Conservation (phyloP, 2,113 vertebrate species). For the Todiramphus chloris region DNA sequence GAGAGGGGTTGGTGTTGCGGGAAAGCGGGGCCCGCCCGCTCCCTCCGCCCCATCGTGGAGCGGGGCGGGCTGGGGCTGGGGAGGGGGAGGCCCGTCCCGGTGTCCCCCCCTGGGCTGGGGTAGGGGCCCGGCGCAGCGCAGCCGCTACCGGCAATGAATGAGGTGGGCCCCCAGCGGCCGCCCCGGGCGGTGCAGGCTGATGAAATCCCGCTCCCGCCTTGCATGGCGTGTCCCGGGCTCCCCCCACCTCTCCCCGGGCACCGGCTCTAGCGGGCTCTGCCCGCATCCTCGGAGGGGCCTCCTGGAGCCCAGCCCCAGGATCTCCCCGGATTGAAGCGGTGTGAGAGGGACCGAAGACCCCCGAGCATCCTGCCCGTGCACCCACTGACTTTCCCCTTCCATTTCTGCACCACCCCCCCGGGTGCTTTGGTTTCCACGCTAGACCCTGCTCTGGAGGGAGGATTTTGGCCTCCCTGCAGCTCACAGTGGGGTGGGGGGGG, state of each 20-base stretch:
- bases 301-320: accelerated
- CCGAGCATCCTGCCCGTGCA: neutral
- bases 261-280: neutral
- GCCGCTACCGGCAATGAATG: neutral
- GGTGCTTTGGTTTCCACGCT: accelerated
- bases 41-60: accelerated
- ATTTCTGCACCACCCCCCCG: accelerated
- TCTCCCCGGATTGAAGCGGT: accelerated
- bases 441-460: too few species aligned
- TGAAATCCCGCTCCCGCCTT: constrained; percentile 71
- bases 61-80: neutral
- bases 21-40: neutral
- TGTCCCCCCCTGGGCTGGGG: too few species aligned
- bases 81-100: too few species aligned
- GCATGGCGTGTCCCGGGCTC: neutral
- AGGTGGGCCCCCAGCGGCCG: constrained; percentile 39
- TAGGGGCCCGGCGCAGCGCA: too few species aligned
- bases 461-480: neutral
- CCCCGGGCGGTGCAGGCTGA: constrained; percentile 66
- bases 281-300: neutral
- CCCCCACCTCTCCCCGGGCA: neutral
- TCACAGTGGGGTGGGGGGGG: neutral
- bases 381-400: accelerated
- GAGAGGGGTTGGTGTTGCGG: too few species aligned
- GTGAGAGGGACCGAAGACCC: neutral